Percentiles rank a stretch among this genome's conserved stretches.
Conservation (phyloP, 2,113 vertebrate genomes). For the Herpailurus yagouaroundi region DNA sequence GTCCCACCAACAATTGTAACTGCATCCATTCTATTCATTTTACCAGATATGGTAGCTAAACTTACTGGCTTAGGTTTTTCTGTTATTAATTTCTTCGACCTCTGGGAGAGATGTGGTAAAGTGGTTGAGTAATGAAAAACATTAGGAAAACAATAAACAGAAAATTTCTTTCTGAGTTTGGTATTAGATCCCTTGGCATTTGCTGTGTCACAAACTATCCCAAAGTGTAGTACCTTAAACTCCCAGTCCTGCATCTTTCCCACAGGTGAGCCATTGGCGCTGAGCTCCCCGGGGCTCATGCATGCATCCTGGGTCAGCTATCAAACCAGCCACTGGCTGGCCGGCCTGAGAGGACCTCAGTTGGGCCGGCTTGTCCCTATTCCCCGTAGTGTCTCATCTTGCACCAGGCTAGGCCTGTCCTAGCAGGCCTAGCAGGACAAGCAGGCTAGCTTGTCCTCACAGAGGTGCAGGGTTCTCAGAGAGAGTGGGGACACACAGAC, state of each 20-base stretch:
- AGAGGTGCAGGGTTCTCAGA: neutral
- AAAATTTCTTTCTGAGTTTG: slow-evolving; percentile 27
- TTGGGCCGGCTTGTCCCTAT: neutral
- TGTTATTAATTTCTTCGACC: neutral
- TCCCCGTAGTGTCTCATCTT: neutral
- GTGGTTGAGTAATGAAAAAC: neutral
- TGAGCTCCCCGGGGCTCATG: neutral
- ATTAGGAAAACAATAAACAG: neutral
- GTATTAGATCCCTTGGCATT: neutral
- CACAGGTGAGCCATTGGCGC: neutral
- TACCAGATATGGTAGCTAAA: neutral
- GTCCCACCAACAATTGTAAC: neutral
- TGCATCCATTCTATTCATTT: neutral
- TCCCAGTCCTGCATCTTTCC: neutral
- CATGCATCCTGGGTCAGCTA: neutral
- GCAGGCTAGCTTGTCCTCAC: neutral
- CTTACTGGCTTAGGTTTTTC: neutral
- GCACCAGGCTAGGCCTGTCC: neutral
- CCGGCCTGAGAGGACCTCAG: neutral
- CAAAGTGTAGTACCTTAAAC: neutral
- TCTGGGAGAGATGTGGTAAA: neutral
- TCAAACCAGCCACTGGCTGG: rapidly evolving
- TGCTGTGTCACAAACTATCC: neutral
- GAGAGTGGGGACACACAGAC: no score
- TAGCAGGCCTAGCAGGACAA: no score